Evolutionary conservation across 2,888 invertebrate genomes (phyloP), one percentile per base, ranked within the genome.

Genomic region (Ischnura elegans): DNA sequence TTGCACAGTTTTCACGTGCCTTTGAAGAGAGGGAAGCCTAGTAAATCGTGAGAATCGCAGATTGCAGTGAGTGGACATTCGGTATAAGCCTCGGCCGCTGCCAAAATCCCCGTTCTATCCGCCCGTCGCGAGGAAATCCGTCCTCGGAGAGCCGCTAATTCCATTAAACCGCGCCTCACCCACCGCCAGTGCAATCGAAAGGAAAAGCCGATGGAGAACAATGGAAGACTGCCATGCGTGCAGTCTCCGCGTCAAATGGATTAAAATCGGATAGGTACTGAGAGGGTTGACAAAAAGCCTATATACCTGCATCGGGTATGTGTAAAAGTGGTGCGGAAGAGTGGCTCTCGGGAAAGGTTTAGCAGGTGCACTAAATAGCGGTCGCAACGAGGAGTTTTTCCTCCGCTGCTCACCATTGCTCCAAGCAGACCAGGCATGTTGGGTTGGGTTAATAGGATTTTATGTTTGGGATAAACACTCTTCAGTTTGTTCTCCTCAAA

Each of bases 231-330:
- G n/a, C 76, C 36, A 42, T 45, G 36, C 47, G 66, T 90, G 61
- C 61, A 90, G 90, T 90, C 19, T 90, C 47, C 90, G 25, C 61
- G 47, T 66, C n/a, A 51, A 90, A 90, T 90, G 90, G 90, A 90
- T 90, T 90, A 90, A 90, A 90, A 66, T 90, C 90, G 90, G 90
- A 90, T 90, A 90, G n/a, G n/a, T n/a, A n/a, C n/a, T n/a, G 90
- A 43, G 25, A n/a, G 42, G 43, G 45, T 29, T 47, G 87, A 47
- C n/a, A n/a, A n/a, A n/a, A n/a, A n/a, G n/a, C n/a, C n/a, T n/a
- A n/a, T n/a, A n/a, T n/a, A n/a, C n/a, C n/a, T n/a, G n/a, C n/a
- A n/a, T n/a, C n/a, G n/a, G n/a, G n/a, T n/a, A n/a, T n/a, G n/a
- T n/a, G n/a, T n/a, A n/a, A n/a, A n/a, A n/a, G n/a, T n/a, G n/a